Conservation (phyloP, 30 jellyfish, hydroid and myxozoan genomes). For the Chironex yamaguchii region DNA sequence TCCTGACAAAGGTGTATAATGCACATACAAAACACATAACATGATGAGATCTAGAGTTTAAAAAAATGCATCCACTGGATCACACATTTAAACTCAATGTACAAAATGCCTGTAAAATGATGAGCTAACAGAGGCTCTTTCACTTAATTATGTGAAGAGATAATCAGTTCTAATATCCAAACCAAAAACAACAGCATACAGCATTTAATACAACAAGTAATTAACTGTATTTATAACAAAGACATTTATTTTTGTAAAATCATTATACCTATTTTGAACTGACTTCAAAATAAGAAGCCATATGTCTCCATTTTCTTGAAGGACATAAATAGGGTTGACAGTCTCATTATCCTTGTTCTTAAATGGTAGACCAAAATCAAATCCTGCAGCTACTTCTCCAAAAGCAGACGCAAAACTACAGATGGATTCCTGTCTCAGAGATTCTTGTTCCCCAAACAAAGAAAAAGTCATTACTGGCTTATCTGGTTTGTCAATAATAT, state of each 20-base stretch:
- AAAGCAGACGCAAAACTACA: slow-evolving; percentile 76
- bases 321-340: slow-evolving; percentile 72
- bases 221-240: too few relatives aligned
- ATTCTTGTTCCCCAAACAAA: slow-evolving; percentile 38
- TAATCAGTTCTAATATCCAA: too few relatives aligned
- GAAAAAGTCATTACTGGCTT: slow-evolving; percentile 49
- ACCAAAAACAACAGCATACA: too few relatives aligned
- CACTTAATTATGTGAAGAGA: too few relatives aligned
- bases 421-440: slow-evolving; percentile 8
- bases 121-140: too few relatives aligned
- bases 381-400: slow-evolving; percentile 91
- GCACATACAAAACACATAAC: too few relatives aligned
- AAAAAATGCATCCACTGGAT: too few relatives aligned
- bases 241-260: too few relatives aligned
- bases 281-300: slow-evolving; percentile 70
- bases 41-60: too few relatives aligned
- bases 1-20: too few relatives aligned
- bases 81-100: neutral
- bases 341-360: neutral
- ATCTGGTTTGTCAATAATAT: slow-evolving; percentile 16
- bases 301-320: slow-evolving; percentile 97
- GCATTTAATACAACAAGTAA: too few relatives aligned
- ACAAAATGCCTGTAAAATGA: neutral
- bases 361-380: slow-evolving; percentile 77
- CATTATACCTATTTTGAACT: slow-evolving; percentile 84